Evolutionary conservation across 1,140 invertebrate genomes (phyloP).

Genomic region (Brachionus koreanus): DNA sequence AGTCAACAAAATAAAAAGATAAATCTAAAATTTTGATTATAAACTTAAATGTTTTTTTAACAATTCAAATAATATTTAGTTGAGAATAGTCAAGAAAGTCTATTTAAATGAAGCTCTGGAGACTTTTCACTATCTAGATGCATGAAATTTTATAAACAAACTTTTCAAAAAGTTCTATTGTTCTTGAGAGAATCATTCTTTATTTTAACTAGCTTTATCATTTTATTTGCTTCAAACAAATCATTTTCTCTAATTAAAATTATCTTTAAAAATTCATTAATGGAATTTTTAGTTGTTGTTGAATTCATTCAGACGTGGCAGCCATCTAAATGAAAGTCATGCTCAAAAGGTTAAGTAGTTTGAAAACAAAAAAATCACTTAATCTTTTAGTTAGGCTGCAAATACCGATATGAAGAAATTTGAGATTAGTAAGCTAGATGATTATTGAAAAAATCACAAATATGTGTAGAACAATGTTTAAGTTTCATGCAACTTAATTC

Average conservation of each 20-base stretch:
- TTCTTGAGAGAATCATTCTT: no score
- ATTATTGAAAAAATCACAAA: neutral
- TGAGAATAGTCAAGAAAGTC: neutral
- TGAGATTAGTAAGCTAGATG: neutral
- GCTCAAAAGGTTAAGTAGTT: no score
- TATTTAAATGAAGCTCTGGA: neutral
- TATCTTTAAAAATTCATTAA: neutral
- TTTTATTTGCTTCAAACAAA: neutral
- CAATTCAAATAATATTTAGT: no score
- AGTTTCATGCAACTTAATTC: neutral
- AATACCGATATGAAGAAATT: neutral
- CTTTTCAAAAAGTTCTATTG: no score
- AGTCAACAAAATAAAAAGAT: neutral
- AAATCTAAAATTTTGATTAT: neutral
- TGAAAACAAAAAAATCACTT: no score
- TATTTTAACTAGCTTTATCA: neutral
- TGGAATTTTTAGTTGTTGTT: neutral
- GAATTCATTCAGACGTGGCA: neutral
- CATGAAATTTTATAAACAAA: neutral
- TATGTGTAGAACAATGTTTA: neutral
- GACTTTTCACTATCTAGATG: neutral
- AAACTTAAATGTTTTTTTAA: neutral
- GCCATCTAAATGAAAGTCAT: no score
- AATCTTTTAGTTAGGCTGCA: neutral
- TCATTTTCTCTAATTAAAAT: neutral